phyloP scores from a whole-genome alignment of 1,140 invertebrate genomes.

The Tetraneura akinire region DNA sequence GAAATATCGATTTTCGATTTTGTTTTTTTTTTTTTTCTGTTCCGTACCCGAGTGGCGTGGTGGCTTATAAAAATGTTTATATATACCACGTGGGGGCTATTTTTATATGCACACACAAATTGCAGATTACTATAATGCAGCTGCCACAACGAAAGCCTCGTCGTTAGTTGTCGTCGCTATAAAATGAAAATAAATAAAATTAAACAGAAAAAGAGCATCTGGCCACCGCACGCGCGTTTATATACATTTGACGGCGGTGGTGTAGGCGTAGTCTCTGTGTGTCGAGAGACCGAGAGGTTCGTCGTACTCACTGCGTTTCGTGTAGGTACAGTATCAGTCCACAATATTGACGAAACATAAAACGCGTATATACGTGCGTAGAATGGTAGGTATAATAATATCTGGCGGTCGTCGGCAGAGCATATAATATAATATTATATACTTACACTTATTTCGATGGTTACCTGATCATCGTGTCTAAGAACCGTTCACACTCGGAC shows the following conservation, averaged over 20 bases:
- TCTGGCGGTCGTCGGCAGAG: background rate
- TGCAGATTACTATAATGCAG: slow-evolving; percentile 14
- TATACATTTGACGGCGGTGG: background rate
- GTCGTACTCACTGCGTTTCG: background rate
- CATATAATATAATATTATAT: too few relatives aligned
- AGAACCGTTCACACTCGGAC: slow-evolving; percentile 26
- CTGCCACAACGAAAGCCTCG: background rate
- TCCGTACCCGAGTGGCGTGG: background rate
- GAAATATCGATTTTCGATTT: background rate
- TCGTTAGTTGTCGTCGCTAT: too few relatives aligned
- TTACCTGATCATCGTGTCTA: slow-evolving; percentile 24
- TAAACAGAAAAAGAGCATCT: slow-evolving; percentile 24
- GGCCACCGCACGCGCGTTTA: slow-evolving; percentile 1
- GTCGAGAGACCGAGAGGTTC: background rate
- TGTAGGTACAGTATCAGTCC: background rate
- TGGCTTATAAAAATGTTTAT: background rate
- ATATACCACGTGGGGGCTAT: background rate
- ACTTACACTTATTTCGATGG: slow-evolving; percentile 25
- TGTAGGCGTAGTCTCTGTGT: slow-evolving; percentile 3
- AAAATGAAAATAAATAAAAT: too few relatives aligned
- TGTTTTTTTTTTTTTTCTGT: background rate
- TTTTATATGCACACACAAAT: background rate
- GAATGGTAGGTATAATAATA: background rate
- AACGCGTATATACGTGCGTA: background rate
- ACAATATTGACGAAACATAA: background rate